Conservation (phyloP, 1,140 invertebrate genomes). For the Tribolium castaneum region DNA sequence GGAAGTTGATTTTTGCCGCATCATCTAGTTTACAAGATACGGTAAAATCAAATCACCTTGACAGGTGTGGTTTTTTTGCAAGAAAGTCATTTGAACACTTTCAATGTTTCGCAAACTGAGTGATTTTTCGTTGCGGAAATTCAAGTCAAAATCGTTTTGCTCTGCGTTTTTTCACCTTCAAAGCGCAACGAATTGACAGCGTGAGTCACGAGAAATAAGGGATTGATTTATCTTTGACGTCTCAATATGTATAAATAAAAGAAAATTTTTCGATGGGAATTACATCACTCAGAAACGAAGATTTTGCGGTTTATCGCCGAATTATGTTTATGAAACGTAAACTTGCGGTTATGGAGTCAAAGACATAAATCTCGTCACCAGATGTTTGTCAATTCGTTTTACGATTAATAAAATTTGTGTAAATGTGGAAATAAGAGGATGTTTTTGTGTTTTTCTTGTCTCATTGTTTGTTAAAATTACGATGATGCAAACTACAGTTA, state of each 20-base stretch:
- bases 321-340: not conserved
- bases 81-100: not conserved
- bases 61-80: not conserved
- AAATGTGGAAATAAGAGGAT: not conserved
- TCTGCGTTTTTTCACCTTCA: not conserved
- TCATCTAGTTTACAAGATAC: constrained; percentile 5
- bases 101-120: not conserved
- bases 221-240: not conserved
- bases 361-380: not conserved
- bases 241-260: not conserved
- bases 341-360: not conserved
- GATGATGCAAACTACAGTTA: no score
- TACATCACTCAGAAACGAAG: not conserved
- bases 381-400: not conserved
- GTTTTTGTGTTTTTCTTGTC: not conserved
- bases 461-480: not conserved
- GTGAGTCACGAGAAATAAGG: not conserved
- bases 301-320: not conserved
- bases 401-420: not conserved
- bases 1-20: constrained; percentile 2
- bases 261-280: not conserved
- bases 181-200: not conserved
- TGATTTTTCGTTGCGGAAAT: not conserved
- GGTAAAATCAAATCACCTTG: not conserved
- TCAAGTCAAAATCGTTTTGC: not conserved